Base-by-base conservation (phyloP, 2,797 vertebrate genomes). In the Tachyglossus aculeatus region DNA sequence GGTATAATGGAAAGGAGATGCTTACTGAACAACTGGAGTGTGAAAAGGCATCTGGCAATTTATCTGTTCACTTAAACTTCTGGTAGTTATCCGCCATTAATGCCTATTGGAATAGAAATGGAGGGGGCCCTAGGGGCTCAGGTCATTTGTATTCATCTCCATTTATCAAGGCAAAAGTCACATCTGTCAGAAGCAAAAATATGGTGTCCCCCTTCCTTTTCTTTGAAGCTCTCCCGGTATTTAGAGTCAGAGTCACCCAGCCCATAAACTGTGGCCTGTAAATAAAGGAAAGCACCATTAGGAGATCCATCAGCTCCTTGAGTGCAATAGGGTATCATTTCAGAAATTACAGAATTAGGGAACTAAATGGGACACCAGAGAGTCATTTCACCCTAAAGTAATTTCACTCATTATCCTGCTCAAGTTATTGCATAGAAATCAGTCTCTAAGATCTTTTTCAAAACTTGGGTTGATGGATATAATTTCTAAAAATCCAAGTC, bases 81-180 rank as follows among this genome's bases (percentile, higher is more conserved):
- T 66, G 3, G 38, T 44, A 55, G 0, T 29, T 22, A 22, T 10
- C 19, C n/a, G 29, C 65, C 8, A 25, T 1, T 48, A 45, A 37
- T 41, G 27, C 25, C 19, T 21, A 19, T 59, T 70, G 5, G 36
- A 68, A 64, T n/a, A n/a, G n/a, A 19, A 0, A 25, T 58, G n/a
- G 9, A 38, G 29, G 36, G 19, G 29, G 34, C 18, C 14, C 24
- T 62, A 52, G 6, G 4, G 7, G 31, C 25, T 22, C n/a, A 3
- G 32, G 15, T 33, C 47, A 2, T 43, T 67, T 36, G 25, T 14
- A 43, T 5, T 67, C 51, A 24, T 67, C 71, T 81, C 50, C 53
- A 54, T 76, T 64, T 80, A 25, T 52, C 1, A 61, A 12, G 71
- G 19, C 74, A 18, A 62, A 47, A 54, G 48, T 55, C 13, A 39